Evolutionary conservation across 30 jellyfish, hydroid and myxozoan species (phyloP).

Genomic region (Catostylus mosaicus): DNA sequence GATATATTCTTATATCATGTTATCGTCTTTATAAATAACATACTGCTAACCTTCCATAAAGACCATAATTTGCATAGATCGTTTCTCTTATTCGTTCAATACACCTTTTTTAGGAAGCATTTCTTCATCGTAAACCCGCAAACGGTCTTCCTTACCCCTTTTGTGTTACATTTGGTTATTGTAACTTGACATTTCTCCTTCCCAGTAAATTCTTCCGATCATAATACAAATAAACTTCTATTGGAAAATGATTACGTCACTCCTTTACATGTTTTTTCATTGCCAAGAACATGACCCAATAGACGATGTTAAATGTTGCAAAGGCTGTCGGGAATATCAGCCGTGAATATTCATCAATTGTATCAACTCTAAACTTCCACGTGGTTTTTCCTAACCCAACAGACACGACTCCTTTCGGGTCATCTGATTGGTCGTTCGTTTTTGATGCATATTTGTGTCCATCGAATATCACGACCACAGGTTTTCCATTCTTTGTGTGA

Average conservation of each 20-base stretch:
- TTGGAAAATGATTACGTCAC: background rate
- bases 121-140: too few relatives aligned
- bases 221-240: background rate
- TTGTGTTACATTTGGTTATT: too few relatives aligned
- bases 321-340: conserved; percentile 85
- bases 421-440: conserved; percentile 46
- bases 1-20: too few relatives aligned
- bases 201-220: background rate
- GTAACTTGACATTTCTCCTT: background rate
- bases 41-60: too few relatives aligned
- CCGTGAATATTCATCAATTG: conserved; percentile 90
- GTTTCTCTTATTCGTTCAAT: too few relatives aligned
- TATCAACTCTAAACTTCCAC: conserved; percentile 83
- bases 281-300: conserved; percentile 90
- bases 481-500: conserved; percentile 71
- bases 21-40: too few relatives aligned
- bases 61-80: too few relatives aligned
- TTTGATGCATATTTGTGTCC: conserved; percentile 67
- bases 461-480: conserved; percentile 83
- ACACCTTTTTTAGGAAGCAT: too few relatives aligned
- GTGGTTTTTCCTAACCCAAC: conserved; percentile 62
- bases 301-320: conserved; percentile 89
- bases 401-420: conserved; percentile 42
- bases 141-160: too few relatives aligned
- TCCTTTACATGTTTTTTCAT: conserved; percentile 60